These are phyloP conservation scores for Erpetoichthys calabaricus DNA, from an alignment of 2,797 vertebrate species.

Conservation along the genomic window DNA sequence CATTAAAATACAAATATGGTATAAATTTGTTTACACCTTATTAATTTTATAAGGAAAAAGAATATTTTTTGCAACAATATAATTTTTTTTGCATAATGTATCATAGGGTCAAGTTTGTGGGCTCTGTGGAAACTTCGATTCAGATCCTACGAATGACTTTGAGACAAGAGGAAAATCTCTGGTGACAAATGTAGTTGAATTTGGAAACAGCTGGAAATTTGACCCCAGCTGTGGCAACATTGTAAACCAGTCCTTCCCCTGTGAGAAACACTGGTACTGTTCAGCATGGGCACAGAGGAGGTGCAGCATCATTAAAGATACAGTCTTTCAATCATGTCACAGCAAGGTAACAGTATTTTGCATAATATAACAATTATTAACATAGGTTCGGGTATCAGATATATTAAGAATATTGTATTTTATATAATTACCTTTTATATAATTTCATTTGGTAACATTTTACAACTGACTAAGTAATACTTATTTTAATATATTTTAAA, in stretches of 20 bases:
- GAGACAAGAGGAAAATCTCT: constrained; percentile 31
- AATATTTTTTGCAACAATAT: too few species aligned
- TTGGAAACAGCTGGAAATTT: constrained; percentile 62
- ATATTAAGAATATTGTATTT: too few species aligned
- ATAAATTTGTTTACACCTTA: too few species aligned
- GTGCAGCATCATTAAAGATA: constrained; percentile 52
- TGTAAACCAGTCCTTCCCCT: constrained; percentile 47
- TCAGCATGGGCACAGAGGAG: constrained; percentile 57
- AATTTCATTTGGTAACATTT: too few species aligned
- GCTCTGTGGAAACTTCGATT: constrained; percentile 57
- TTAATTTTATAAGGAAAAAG: too few species aligned
- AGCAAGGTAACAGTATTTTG: constrained; percentile 37
- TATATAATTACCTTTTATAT: too few species aligned
- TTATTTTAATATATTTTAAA: too few species aligned
- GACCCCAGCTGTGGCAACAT: constrained; percentile 47
- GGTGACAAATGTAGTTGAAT: constrained; percentile 28
- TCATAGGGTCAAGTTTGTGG: constrained; percentile 40
- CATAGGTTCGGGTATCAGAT: too few species aligned
- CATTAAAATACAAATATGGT: too few species aligned
- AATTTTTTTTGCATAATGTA: neutral
- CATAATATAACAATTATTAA: too few species aligned
- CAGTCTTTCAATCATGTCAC: constrained; percentile 55
- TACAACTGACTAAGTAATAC: too few species aligned
- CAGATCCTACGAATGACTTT: constrained; percentile 43
- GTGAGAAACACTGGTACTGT: constrained; percentile 61